Evolutionary conservation across 2,113 vertebrate species (phyloP), one percentile per base, ranked within the genome.

Genomic region (Indicator maculatus): DNA sequence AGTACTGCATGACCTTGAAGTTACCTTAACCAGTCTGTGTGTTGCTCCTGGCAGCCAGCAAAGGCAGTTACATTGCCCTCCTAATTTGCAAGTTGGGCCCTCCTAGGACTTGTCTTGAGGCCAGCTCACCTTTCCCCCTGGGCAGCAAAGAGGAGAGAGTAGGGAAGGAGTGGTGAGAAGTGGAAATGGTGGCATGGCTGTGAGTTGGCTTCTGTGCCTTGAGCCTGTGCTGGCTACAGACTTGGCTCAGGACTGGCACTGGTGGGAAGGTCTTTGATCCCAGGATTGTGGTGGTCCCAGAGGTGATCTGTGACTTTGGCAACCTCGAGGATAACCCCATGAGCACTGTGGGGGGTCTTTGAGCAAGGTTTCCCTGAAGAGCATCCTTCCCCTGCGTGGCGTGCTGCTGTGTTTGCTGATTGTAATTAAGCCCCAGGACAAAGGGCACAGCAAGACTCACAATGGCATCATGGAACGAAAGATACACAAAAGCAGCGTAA

Each of bases 21-120:
- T 94, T 65, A 95, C 95, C 93, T 88, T 83, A 67, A 71, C 47
- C 26, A 47, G 56, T 63, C 78, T 73, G 63, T 76, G 53, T 44
- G 90, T 58, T 96, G 71, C 86, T 96, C 86, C 92, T 96, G 18
- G 16, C 92, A 96, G 80, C 86, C 69, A 88, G 86, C 47, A 80
- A 88, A 94, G 72, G 77, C 72, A 70, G 88, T 90, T 93, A 7
- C 75, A 53, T 83, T 77, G 83, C 79, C 90, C 90, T 92, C 69
- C 83, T 90, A 33, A 90, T 94, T 93, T 96, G 80, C 86, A 88
- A 77, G 80, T 6, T 88, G 60, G 65, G 76, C 83, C 31, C 86
- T 93, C 65, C 76, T 81, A 93, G 83, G 83, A 41, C 41, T 88
- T 88, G 86, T 94, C 90, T 60, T 24, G 88, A 58, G 92, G 88